Evolutionary conservation across 2,888 invertebrate species (phyloP), one percentile per base, ranked within the genome.

Genomic region (Cataglyphis altisquamis): DNA sequence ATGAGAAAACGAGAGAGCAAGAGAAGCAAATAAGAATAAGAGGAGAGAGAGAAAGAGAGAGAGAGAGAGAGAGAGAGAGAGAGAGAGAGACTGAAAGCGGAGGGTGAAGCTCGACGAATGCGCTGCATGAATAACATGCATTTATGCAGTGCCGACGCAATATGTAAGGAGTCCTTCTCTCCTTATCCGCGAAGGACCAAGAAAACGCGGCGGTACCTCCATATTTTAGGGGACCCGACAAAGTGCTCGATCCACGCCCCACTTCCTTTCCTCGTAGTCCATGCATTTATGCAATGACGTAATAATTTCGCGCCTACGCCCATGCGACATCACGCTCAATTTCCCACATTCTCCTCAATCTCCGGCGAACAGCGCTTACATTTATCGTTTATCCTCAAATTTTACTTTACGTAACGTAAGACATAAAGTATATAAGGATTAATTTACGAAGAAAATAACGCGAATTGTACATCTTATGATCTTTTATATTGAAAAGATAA

Each of bases 221-320:
- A 92, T 91, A 91, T 91, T 91, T 91, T 90, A 91, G 88, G 89
- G 86, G 83, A 89, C 84, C 85, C 88, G 90, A 90, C 90, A 90
- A 90, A 90, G 89, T 90, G 89, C 90, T 90, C 90, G 89, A 88
- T 89, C 84, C 85, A 83, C 85, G 87, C 82, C 82, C 83, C 90
- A 84, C 86, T 86, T 81, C 87, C 67, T 82, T 72, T 75, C 60
- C 67, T 6, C 82, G 88, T 90, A 90, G 91, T 89, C 92, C 90
- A 93, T 93, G 91, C 92, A 93, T 93, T 93, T 92, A 93, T 93
- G 92, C 92, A 93, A 93, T 92, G 89, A 90, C 89, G 86, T 88
- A 90, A 92, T 93, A 93, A 93, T 93, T 93, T 92, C 90, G 90
- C 87, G 90, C 90, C 91, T 91, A 89, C 87, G 88, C 81, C 90